These are phyloP conservation scores for Empidonax alnorum DNA, from an alignment of 2,113 vertebrate species.

Conservation along the genomic window DNA sequence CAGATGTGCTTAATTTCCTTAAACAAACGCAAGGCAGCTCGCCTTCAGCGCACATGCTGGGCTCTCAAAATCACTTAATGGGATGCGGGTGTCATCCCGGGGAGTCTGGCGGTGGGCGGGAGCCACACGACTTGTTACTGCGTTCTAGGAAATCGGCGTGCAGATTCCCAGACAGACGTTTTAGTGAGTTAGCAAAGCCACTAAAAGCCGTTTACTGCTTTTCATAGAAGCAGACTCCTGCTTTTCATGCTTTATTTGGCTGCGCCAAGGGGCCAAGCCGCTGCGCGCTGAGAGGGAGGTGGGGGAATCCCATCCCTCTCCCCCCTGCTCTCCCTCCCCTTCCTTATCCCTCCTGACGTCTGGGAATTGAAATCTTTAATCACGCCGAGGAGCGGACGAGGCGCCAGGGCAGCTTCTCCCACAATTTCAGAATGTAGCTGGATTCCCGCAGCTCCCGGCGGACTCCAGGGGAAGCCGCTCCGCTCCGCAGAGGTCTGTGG, in stretches of 20 bases:
- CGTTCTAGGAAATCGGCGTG: neutral
- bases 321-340: constrained; percentile 18
- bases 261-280: neutral
- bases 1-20: constrained; percentile 26
- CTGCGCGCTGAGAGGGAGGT: neutral
- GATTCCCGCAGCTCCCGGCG: neutral
- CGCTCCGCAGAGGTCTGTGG: constrained; percentile 40
- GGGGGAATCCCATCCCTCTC: constrained; percentile 6
- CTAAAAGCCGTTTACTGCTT: rapidly evolving
- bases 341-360: neutral
- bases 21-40: rapidly evolving
- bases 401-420: neutral
- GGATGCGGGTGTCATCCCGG: neutral
- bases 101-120: neutral
- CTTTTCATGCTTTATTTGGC: neutral
- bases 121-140: neutral
- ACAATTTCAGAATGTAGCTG: neutral
- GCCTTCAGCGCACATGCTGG: rapidly evolving
- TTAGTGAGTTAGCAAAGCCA: neutral
- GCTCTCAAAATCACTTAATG: neutral
- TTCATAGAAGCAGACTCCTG: rapidly evolving
- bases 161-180: neutral
- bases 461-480: neutral
- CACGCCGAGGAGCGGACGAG: neutral
- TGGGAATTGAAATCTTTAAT: neutral